phyloP scores from a whole-genome alignment of 1,140 invertebrate species.

The Reticulitermes speratus region DNA sequence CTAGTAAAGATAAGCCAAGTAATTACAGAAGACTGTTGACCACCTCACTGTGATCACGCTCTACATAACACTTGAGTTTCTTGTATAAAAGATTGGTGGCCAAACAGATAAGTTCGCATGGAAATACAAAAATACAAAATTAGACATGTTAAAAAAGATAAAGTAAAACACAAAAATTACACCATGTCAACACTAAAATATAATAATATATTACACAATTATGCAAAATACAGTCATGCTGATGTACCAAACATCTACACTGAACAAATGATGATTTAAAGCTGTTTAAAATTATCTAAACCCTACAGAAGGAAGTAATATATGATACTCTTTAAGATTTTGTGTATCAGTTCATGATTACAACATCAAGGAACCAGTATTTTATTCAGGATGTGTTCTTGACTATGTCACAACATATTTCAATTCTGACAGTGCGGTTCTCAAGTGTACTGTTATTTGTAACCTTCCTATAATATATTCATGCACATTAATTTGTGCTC shows the following conservation, averaged over 20 bases:
- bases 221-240: constrained; percentile 4
- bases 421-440: too few relatives aligned
- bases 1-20: not conserved
- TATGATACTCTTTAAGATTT: not conserved
- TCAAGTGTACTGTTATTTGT: too few relatives aligned
- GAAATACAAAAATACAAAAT: not conserved
- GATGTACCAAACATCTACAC: not conserved
- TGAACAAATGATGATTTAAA: not conserved
- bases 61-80: not conserved
- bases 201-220: not conserved
- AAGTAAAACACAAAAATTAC: not conserved
- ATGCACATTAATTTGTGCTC: too few relatives aligned
- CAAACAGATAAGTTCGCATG: not conserved
- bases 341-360: not conserved
- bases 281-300: not conserved
- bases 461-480: too few relatives aligned
- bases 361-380: not conserved
- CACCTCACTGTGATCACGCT: not conserved
- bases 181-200: not conserved
- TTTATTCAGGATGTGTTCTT: not conserved
- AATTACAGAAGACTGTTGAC: not conserved
- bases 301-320: not conserved
- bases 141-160: not conserved
- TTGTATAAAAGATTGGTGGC: not conserved
- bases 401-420: not conserved